These are phyloP conservation scores for Metalampra italica DNA, from an alignment of 2,888 invertebrate genomes.

Conservation along the genomic window DNA sequence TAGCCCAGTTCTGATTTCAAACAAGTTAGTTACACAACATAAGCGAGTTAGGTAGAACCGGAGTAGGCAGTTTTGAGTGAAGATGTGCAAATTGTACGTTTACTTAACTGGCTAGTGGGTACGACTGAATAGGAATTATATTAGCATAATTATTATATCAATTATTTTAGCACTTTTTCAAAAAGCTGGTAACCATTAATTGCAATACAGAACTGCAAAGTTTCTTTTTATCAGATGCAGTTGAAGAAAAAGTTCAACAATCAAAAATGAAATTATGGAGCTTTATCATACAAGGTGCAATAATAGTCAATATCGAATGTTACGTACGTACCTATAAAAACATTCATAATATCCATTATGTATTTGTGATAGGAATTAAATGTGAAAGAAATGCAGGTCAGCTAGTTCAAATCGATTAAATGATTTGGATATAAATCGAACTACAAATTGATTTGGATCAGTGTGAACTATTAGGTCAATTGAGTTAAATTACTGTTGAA, in stretches of 20 bases:
- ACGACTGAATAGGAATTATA: background rate
- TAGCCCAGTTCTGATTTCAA: constrained; percentile 1
- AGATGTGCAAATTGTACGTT: background rate
- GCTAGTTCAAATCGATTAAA: background rate
- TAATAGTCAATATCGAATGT: too few relatives aligned
- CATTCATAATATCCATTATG: too few relatives aligned
- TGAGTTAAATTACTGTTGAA: background rate
- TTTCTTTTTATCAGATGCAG: too few relatives aligned
- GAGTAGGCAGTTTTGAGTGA: background rate
- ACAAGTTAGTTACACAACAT: background rate
- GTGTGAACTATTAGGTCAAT: background rate
- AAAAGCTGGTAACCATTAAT: too few relatives aligned
- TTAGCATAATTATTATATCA: too few relatives aligned
- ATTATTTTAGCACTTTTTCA: too few relatives aligned
- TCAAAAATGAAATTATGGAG: too few relatives aligned
- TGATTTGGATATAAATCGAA: background rate
- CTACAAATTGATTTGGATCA: background rate
- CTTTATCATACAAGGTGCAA: too few relatives aligned
- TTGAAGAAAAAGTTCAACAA: too few relatives aligned
- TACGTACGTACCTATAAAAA: too few relatives aligned
- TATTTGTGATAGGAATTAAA: background rate
- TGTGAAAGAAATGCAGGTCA: background rate
- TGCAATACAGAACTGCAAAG: too few relatives aligned
- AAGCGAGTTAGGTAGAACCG: background rate
- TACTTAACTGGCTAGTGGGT: too few relatives aligned